Percentiles rank a stretch among this genome's conserved stretches.
phyloP scores from a whole-genome alignment of 2,797 vertebrate species.

The Ceryle rudis region DNA sequence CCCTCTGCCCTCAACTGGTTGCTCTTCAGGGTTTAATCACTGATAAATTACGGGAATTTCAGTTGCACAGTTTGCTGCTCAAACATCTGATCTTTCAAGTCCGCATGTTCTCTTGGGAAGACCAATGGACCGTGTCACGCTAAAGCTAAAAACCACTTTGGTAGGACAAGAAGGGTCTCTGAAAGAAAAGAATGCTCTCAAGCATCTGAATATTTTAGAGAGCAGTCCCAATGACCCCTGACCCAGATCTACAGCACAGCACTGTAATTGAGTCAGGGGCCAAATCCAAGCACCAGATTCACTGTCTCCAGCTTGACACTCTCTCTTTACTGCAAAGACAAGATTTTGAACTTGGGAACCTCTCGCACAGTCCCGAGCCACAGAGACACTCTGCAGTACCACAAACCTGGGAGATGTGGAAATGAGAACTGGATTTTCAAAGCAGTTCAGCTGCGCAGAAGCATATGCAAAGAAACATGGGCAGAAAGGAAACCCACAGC shows the following conservation, averaged over 20 bases:
- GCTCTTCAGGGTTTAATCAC: background rate
- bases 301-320: background rate
- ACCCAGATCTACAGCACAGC: background rate
- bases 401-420: background rate
- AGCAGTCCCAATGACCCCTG: background rate
- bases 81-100: background rate
- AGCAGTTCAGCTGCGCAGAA: background rate
- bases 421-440: background rate
- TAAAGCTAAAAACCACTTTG: background rate
- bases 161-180: background rate
- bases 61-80: background rate
- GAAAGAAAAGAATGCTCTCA: background rate
- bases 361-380: background rate
- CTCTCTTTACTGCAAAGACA: background rate
- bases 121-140: background rate
- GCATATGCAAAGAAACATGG: background rate
- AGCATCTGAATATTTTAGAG: background rate
- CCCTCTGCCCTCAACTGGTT: background rate
- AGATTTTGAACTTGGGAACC: background rate
- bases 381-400: background rate
- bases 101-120: background rate
- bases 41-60: background rate
- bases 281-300: background rate
- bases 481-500: conserved; percentile 1
- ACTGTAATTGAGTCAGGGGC: background rate